A percentile compares a stretch with the other conserved stretches of the same genome.
Conservation (phyloP, 2,888 invertebrate species). For the Lamproptera curius region DNA sequence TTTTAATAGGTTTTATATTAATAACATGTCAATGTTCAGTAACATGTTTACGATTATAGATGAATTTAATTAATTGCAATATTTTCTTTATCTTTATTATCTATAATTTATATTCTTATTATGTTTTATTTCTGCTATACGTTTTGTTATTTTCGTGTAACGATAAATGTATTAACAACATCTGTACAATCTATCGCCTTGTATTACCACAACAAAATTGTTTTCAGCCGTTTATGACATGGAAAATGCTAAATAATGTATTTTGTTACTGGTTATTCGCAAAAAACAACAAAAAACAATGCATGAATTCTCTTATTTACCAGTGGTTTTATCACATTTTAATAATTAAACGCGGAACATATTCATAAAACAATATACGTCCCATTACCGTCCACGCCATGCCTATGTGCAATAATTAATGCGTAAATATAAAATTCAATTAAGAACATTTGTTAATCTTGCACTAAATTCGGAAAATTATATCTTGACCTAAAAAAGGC, state of each 20-base stretch:
- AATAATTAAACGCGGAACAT: no score
- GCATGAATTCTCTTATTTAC: no score
- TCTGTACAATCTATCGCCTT: conserved; percentile 1
- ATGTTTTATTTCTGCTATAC: conserved; percentile 18
- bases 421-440: background rate
- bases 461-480: conserved; percentile 1
- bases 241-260: background rate
- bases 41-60: conserved; percentile 2
- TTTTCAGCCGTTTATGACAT: background rate
- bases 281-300: background rate
- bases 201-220: background rate
- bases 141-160: conserved; percentile 63
- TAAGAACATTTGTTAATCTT: conserved; percentile 15
- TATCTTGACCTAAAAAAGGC: background rate
- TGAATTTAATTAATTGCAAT: conserved; percentile 7
- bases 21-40: conserved; percentile 6
- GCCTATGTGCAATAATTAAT: conserved; percentile 15
- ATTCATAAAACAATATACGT: conserved; percentile 19
- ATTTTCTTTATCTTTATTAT: conserved; percentile 14
- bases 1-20: conserved; percentile 6
- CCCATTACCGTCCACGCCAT: conserved; percentile 47
- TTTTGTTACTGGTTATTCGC: background rate
- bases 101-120: conserved; percentile 14
- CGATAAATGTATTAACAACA: conserved; percentile 36
- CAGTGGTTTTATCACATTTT: no score